These are phyloP conservation scores for Theretra japonica DNA, from an alignment of 2,888 invertebrate genomes.

Conservation along the genomic window DNA sequence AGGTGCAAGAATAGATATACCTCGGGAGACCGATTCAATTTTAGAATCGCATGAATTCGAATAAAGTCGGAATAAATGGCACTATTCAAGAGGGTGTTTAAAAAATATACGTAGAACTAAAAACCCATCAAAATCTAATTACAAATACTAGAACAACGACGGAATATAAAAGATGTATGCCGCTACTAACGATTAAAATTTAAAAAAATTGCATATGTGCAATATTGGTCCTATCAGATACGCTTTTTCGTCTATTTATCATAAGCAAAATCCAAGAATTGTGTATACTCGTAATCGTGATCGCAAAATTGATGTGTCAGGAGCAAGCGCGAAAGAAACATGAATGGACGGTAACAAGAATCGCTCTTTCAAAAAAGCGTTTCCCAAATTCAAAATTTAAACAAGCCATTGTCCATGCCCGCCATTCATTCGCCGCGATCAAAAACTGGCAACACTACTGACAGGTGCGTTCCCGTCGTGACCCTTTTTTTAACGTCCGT, in stretches of 20 bases:
- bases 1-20: constrained; percentile 2
- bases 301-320: constrained; percentile 19
- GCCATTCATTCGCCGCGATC: constrained; percentile 80
- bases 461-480: constrained; percentile 84
- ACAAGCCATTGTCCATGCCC: constrained; percentile 66
- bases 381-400: constrained; percentile 68
- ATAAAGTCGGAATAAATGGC: constrained; percentile 1
- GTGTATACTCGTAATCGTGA: neutral
- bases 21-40: neutral
- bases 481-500: constrained; percentile 84
- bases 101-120: neutral
- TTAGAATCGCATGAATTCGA: neutral
- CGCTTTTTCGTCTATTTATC: neutral
- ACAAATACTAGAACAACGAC: no score
- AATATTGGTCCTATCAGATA: neutral
- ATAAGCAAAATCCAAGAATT: neutral
- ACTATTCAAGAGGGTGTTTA: neutral
- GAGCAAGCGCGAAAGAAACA: constrained; percentile 12
- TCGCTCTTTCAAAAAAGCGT: constrained; percentile 20
- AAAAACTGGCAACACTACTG: constrained; percentile 83
- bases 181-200: neutral
- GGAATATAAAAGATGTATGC: no score
- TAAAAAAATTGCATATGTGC: neutral
- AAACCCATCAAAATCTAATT: no score
- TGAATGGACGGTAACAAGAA: constrained; percentile 17